Evolutionary conservation across 2,888 invertebrate genomes (phyloP), one percentile per base, ranked within the genome.

Genomic region (Epinotia bilunana): DNA sequence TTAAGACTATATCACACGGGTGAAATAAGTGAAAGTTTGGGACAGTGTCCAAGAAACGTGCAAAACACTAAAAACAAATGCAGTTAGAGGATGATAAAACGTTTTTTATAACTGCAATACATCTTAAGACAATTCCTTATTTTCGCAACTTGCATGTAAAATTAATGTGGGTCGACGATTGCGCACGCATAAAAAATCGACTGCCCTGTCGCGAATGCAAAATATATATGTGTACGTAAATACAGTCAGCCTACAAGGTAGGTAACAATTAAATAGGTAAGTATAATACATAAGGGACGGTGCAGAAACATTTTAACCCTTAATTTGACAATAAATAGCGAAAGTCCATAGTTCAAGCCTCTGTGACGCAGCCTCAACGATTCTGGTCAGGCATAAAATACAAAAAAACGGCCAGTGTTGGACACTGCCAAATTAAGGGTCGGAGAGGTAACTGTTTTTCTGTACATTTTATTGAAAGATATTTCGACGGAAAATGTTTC

Each of bases 111-210:
- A 18, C 74, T 16, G 67, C 65, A 46, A 75, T 75, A 67, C 55
- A 64, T 65, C 64, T 75, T 49, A 23, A 71, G 61, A 75, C 75
- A 75, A 75, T 75, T 67, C 65, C 46, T 75, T 67, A 62, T 72
- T 75, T 71, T 72, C 61, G 74, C 28, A 75, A 67, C 55, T n/a
- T 55, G 71, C 33, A 53, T 64, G 65, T 74, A 65, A 71, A 75
- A 72, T 28, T 75, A 55, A 75, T 71, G 67, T 75, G 61, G 71
- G 75, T 72, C 75, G 64, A 55, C 61, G 61, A 20, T 53, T 72
- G 18, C 55, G 33, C 46, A 43, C 49, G 75, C 72, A 62, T 72
- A 61, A 65, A 75, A 72, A 75, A 55, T 75, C 55, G 39, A 60
- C 55, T 70, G 64, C 61, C 62, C 69, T 71, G 65, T 28, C 60